Evolutionary conservation across 2,113 vertebrate species (phyloP).

Genomic region (Stigmatopora nigra): DNA sequence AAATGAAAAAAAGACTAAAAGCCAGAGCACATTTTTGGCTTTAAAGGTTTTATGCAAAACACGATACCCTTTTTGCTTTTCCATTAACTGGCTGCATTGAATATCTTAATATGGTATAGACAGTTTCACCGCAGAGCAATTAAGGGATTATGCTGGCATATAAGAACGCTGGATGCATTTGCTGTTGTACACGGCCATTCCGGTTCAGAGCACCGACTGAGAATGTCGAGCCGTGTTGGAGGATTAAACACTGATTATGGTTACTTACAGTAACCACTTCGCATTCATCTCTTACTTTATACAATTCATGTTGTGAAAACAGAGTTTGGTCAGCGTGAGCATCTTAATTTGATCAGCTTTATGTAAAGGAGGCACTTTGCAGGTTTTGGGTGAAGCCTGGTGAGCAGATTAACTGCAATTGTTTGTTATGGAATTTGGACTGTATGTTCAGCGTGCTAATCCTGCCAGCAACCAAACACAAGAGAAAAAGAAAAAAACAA

Average conservation of each 20-base stretch:
- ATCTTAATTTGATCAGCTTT: slow-evolving; percentile 73
- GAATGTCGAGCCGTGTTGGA: slow-evolving; percentile 29
- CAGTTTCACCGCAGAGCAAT: slow-evolving; percentile 69
- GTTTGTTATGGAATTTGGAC: slow-evolving; percentile 72
- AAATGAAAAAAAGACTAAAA: slow-evolving; percentile 48
- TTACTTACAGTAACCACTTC: slow-evolving; percentile 42
- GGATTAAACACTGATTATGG: slow-evolving; percentile 21
- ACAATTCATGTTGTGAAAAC: slow-evolving; percentile 48
- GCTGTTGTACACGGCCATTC: slow-evolving; percentile 54
- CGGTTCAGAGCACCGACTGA: slow-evolving; percentile 46
- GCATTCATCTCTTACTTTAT: slow-evolving; percentile 13
- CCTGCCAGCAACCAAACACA: slow-evolving; percentile 55
- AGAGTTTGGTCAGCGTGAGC: slow-evolving; percentile 57
- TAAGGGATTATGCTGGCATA: slow-evolving; percentile 73
- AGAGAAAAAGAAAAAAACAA: slow-evolving; percentile 58
- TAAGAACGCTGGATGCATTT: slow-evolving; percentile 60
- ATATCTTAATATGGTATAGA: slow-evolving; percentile 71
- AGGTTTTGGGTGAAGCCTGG: slow-evolving; percentile 4
- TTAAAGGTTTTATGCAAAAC: slow-evolving; percentile 76
- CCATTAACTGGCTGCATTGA: slow-evolving; percentile 66
- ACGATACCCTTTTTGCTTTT: slow-evolving; percentile 61
- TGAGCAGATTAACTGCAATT: slow-evolving; percentile 70
- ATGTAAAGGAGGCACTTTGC: slow-evolving; percentile 62
- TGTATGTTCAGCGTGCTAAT: slow-evolving; percentile 71
- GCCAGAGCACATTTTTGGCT: slow-evolving; percentile 47